Conservation (phyloP, 2,113 vertebrate genomes). For the Crotalus viridis region DNA sequence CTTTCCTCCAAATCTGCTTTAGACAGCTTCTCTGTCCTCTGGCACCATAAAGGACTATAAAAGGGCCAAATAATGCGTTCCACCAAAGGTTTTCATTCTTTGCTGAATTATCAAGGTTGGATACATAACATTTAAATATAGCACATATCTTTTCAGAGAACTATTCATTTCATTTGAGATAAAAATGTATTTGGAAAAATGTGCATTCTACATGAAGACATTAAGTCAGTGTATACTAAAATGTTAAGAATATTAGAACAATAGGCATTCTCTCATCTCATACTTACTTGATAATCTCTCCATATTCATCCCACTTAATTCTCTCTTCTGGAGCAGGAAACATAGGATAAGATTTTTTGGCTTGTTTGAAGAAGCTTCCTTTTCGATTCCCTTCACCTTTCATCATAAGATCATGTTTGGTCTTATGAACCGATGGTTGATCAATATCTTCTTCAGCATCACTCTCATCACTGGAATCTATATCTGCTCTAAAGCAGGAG, state of each 20-base stretch:
- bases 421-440: conserved; percentile 84
- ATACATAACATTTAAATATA: neutral
- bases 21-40: neutral
- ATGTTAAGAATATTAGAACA: neutral
- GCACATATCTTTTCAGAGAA: neutral
- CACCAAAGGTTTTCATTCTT: neutral
- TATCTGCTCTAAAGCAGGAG: conserved; percentile 80
- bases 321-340: conserved; percentile 94
- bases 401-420: conserved; percentile 99
- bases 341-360: conserved; percentile 98
- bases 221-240: neutral
- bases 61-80: neutral
- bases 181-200: neutral
- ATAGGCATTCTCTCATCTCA: neutral
- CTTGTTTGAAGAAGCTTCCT: conserved; percentile 98
- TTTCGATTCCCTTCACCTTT: conserved; percentile 93
- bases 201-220: neutral
- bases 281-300: conserved; percentile 95
- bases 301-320: conserved; percentile 98
- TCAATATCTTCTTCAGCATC: conserved; percentile 94
- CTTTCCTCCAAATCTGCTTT: neutral
- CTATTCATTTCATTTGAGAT: neutral
- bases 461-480: conserved; percentile 97
- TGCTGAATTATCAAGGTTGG: neutral
- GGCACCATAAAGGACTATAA: neutral